These are phyloP conservation scores for Steinernema feltiae DNA, from an alignment of 1,140 invertebrate species.

Conservation along the genomic window DNA sequence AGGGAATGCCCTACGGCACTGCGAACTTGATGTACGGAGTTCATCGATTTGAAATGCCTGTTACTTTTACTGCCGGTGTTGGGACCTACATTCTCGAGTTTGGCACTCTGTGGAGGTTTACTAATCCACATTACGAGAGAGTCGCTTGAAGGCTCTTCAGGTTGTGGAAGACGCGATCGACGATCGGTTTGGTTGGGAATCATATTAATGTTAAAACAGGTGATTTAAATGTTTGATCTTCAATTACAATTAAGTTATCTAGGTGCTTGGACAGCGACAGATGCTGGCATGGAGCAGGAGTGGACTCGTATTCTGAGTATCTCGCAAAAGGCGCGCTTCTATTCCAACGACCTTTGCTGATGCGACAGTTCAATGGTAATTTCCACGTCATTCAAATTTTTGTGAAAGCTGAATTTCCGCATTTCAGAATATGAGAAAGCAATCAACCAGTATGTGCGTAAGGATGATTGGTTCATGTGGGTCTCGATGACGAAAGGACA, in stretches of 20 bases:
- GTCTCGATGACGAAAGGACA: conserved; percentile 89
- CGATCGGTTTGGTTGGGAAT: conserved; percentile 84
- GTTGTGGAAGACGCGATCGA: conserved; percentile 75
- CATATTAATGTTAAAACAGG: conserved; percentile 84
- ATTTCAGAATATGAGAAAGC: conserved; percentile 68
- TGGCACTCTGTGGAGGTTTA: conserved; percentile 83
- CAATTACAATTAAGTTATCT: too few species aligned
- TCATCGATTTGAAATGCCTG: conserved; percentile 83
- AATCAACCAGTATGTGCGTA: conserved; percentile 78
- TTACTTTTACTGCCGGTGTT: conserved; percentile 94
- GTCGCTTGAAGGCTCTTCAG: conserved; percentile 84
- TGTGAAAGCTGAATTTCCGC: neutral
- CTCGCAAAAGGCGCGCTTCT: conserved; percentile 82
- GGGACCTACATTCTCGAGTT: conserved; percentile 97
- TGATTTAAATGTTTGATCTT: too few species aligned
- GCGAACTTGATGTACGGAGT: conserved; percentile 84
- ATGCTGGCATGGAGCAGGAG: conserved; percentile 78
- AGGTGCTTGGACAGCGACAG: conserved; percentile 90
- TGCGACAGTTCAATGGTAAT: conserved; percentile 75
- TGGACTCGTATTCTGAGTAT: conserved; percentile 98
- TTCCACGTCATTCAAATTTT: conserved; percentile 22
- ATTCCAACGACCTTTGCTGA: conserved; percentile 72
- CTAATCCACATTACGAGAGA: conserved; percentile 85
- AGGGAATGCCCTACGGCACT: conserved; percentile 97
- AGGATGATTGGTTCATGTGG: conserved; percentile 93